Percentiles rank a stretch among this genome's conserved stretches.
These are phyloP conservation scores for Datnioides undecimradiatus DNA, from an alignment of 2,113 vertebrate genomes.

Conservation along the genomic window DNA sequence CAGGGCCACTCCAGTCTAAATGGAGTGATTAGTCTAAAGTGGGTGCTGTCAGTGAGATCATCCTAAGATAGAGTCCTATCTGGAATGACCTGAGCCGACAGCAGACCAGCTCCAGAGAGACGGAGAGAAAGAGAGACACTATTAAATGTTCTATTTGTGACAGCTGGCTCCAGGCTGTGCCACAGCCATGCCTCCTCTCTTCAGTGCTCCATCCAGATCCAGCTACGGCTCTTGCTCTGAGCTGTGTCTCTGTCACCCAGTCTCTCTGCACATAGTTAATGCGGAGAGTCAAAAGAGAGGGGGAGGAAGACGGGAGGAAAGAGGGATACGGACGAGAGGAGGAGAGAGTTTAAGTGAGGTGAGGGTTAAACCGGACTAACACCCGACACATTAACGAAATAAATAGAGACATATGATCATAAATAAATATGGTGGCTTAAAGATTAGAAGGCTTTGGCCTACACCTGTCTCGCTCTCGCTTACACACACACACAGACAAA, in stretches of 20 bases:
- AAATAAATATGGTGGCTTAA: constrained; percentile 70
- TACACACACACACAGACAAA: constrained; percentile 32
- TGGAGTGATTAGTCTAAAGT: constrained; percentile 97
- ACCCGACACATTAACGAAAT: constrained; percentile 69
- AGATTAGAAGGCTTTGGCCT: constrained; percentile 69
- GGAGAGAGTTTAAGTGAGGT: constrained; percentile 30
- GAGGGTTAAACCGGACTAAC: constrained; percentile 55
- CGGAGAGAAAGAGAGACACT: constrained; percentile 78
- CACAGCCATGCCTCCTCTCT: constrained; percentile 77
- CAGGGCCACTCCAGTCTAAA: constrained; percentile 93
- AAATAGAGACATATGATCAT: constrained; percentile 77
- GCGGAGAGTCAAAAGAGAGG: constrained; percentile 3
- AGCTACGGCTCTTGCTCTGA: constrained; percentile 58
- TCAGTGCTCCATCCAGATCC: constrained; percentile 62
- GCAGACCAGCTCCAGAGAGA: constrained; percentile 88
- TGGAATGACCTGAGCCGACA: constrained; percentile 94
- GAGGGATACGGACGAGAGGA: constrained; percentile 1
- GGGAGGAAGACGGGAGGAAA: not conserved
- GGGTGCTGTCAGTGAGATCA: constrained; percentile 96
- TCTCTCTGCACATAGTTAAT: constrained; percentile 18
- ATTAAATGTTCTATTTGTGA: constrained; percentile 95
- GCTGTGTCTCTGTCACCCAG: constrained; percentile 30
- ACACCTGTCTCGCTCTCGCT: constrained; percentile 56
- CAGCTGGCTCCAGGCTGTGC: constrained; percentile 91
- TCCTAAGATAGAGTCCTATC: constrained; percentile 96